Conservation (phyloP, 1,140 invertebrate species). For the Ceratitis capitata region DNA sequence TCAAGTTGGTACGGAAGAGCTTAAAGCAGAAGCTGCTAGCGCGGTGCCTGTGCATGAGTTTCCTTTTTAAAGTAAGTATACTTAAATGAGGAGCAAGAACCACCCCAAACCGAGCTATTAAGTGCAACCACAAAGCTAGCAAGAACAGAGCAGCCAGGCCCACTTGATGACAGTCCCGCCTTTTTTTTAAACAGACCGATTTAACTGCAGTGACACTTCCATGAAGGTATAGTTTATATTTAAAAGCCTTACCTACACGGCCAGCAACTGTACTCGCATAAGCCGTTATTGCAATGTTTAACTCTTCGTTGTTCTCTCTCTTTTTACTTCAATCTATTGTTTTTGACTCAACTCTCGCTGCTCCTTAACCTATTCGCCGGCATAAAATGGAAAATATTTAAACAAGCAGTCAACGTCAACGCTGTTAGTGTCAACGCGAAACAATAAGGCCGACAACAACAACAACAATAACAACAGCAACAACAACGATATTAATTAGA, state of each 20-base stretch:
- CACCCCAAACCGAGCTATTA: too few relatives aligned
- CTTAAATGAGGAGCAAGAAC: too few relatives aligned
- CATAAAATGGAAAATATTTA: not conserved
- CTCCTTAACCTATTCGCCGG: not conserved
- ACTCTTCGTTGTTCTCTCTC: not conserved
- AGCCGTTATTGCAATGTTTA: not conserved
- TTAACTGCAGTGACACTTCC: too few relatives aligned
- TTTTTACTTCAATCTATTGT: not conserved
- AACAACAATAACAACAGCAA: not conserved
- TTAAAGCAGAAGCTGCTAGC: too few relatives aligned
- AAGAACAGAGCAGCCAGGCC: too few relatives aligned
- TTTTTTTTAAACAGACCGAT: too few relatives aligned
- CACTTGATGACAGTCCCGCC: too few relatives aligned
- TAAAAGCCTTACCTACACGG: not conserved
- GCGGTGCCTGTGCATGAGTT: too few relatives aligned
- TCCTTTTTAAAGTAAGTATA: too few relatives aligned
- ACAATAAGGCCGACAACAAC: not conserved
- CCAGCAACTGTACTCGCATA: not conserved
- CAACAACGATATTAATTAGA: not conserved
- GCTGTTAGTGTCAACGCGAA: not conserved
- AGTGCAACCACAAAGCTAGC: too few relatives aligned
- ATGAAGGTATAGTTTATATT: too few relatives aligned
- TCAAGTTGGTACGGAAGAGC: too few relatives aligned
- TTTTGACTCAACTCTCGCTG: not conserved
- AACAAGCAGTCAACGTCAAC: not conserved